These are phyloP conservation scores for Liodrosophila aerea DNA, from an alignment of 2,888 invertebrate species.

Conservation along the genomic window DNA sequence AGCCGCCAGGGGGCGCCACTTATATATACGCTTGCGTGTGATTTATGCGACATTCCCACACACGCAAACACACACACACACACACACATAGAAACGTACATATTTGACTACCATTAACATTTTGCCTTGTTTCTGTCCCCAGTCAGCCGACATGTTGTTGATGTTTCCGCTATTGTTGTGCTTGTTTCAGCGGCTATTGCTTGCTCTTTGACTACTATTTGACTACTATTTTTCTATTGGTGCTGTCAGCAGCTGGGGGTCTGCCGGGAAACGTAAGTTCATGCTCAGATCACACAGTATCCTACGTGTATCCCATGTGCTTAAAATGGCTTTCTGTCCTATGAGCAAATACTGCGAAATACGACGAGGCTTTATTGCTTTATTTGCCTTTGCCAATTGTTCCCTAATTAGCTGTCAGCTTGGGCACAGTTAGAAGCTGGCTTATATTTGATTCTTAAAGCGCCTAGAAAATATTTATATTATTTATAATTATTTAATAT, in stretches of 20 bases:
- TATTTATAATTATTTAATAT: too few relatives aligned
- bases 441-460: not conserved
- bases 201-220: conserved; percentile 20
- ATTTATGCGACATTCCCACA: conserved; percentile 62
- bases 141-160: conserved; percentile 27
- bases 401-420: conserved; percentile 38
- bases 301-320: conserved; percentile 7
- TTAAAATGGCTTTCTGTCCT: conserved; percentile 14
- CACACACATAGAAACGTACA: conserved; percentile 21
- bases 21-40: conserved; percentile 37
- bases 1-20: conserved; percentile 14
- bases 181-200: conserved; percentile 8
- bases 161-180: conserved; percentile 18
- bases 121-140: conserved; percentile 38
- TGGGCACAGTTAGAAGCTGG: conserved; percentile 1
- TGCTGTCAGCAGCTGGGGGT: conserved; percentile 18
- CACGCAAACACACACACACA: conserved; percentile 1
- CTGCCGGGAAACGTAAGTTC: conserved; percentile 21
- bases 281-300: conserved; percentile 20
- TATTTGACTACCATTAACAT: conserved; percentile 63
- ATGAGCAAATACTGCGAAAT: conserved; percentile 3
- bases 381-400: conserved; percentile 22
- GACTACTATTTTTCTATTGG: conserved; percentile 27
- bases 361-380: not conserved
- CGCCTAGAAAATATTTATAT: too few relatives aligned